A percentile compares a stretch with the other conserved stretches of the same genome.
Evolutionary conservation across 1,140 invertebrate species (phyloP).

Genomic region (Heliconius himera): DNA sequence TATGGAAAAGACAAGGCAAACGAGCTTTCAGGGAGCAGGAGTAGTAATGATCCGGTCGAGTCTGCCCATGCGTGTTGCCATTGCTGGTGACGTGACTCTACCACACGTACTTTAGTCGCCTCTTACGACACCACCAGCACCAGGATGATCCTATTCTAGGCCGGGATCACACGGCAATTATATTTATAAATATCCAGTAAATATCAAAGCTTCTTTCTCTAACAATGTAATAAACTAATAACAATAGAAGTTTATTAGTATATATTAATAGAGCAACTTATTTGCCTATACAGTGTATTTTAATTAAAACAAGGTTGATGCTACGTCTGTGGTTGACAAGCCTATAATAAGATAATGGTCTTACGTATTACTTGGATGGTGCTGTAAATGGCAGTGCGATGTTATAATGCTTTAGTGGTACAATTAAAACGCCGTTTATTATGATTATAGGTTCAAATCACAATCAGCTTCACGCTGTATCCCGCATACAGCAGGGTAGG

Average conservation of each 20-base stretch:
- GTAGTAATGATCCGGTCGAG: no score
- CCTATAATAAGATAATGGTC: constrained; percentile 5
- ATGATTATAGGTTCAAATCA: neutral
- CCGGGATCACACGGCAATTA: neutral
- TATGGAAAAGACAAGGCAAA: no score
- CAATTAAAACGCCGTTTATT: neutral
- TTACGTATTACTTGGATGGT: neutral
- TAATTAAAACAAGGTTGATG: constrained; percentile 4
- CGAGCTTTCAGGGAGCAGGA: no score
- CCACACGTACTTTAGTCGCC: no score
- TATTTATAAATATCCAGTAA: neutral
- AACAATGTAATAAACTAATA: neutral
- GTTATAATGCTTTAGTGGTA: neutral
- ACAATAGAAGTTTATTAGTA: neutral
- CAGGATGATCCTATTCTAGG: no score
- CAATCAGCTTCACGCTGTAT: neutral
- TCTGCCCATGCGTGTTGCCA: no score
- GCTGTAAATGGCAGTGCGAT: neutral
- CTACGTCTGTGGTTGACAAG: constrained; percentile 2
- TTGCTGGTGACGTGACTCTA: no score
- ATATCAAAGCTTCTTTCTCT: neutral
- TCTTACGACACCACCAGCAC: no score
- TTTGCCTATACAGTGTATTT: neutral
- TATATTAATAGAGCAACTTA: constrained; percentile 9
- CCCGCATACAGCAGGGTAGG: no score